Percentiles rank a stretch among this genome's conserved stretches.
Conservation (phyloP, 1,140 invertebrate genomes). For the Chironomus tepperi region DNA sequence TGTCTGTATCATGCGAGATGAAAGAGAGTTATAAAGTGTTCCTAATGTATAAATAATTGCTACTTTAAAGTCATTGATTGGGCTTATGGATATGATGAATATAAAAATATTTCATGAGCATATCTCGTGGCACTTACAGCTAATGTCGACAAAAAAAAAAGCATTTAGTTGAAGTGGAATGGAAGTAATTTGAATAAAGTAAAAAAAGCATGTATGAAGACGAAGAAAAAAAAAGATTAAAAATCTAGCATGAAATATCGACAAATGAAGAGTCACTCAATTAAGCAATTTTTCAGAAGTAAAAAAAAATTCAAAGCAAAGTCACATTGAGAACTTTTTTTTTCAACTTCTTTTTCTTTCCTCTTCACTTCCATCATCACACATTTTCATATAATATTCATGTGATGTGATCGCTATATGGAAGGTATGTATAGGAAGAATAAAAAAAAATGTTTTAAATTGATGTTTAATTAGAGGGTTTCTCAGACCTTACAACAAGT, state of each 20-base stretch:
- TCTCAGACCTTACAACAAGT: not conserved
- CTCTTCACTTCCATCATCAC: not conserved
- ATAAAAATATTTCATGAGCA: constrained; percentile 5
- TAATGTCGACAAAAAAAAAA: not conserved
- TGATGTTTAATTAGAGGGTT: constrained; percentile 24
- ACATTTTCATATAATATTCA: not conserved
- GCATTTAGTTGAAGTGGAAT: not conserved
- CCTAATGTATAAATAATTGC: constrained; percentile 22
- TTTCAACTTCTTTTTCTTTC: too few relatives aligned
- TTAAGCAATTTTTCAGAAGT: not conserved
- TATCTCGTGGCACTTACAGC: not conserved
- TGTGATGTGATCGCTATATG: too few relatives aligned
- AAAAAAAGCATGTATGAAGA: too few relatives aligned
- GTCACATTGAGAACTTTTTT: too few relatives aligned
- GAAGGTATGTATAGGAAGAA: not conserved
- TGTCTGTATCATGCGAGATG: constrained; percentile 10
- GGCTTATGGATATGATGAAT: constrained; percentile 6
- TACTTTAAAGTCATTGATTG: constrained; percentile 22
- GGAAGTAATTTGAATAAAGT: constrained; percentile 19
- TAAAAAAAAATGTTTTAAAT: constrained; percentile 17
- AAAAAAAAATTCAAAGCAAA: too few relatives aligned
- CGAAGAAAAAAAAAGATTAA: too few relatives aligned
- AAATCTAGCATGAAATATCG: not conserved
- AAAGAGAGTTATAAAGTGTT: constrained; percentile 21
- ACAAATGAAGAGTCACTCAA: constrained; percentile 21